phyloP scores from a whole-genome alignment of 1,140 invertebrate genomes.

The Cepaea nemoralis region DNA sequence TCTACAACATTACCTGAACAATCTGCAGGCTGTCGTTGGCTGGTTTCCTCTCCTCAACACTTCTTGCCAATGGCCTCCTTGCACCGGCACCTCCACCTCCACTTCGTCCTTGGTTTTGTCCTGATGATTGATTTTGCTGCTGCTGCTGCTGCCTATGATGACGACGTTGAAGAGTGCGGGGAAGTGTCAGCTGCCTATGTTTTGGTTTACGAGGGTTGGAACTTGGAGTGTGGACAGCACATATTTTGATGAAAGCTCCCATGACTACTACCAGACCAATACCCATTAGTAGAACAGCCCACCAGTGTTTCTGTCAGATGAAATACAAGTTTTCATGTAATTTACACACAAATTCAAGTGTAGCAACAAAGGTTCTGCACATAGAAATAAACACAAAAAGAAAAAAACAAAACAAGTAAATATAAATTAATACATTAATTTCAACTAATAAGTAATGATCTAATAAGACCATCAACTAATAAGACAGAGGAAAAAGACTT shows the following conservation, averaged over 20 bases:
- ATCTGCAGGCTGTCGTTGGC: neutral
- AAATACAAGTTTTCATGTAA: too few species aligned
- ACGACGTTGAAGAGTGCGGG: constrained; percentile 47
- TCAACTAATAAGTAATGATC: too few species aligned
- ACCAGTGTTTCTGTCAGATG: constrained; percentile 88
- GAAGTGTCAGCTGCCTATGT: constrained; percentile 62
- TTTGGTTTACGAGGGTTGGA: constrained; percentile 83
- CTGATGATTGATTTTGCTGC: neutral
- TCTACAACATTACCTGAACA: constrained; percentile 1
- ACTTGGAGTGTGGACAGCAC: constrained; percentile 98
- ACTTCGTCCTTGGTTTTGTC: neutral
- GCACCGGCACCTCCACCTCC: neutral
- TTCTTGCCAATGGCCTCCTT: constrained; percentile 21
- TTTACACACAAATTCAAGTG: too few species aligned
- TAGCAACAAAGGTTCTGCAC: neutral
- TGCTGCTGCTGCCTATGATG: constrained; percentile 42
- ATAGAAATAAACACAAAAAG: neutral
- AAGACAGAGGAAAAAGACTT: too few species aligned
- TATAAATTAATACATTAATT: too few species aligned
- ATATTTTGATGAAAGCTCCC: constrained; percentile 99
- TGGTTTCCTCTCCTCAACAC: constrained; percentile 34
- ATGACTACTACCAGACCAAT: constrained; percentile 94
- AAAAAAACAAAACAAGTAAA: too few species aligned
- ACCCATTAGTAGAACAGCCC: constrained; percentile 92
- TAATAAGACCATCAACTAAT: too few species aligned